Evolutionary conservation across 2,888 invertebrate genomes (phyloP), one percentile per base, ranked within the genome.

Genomic region (Coleophora deauratella): DNA sequence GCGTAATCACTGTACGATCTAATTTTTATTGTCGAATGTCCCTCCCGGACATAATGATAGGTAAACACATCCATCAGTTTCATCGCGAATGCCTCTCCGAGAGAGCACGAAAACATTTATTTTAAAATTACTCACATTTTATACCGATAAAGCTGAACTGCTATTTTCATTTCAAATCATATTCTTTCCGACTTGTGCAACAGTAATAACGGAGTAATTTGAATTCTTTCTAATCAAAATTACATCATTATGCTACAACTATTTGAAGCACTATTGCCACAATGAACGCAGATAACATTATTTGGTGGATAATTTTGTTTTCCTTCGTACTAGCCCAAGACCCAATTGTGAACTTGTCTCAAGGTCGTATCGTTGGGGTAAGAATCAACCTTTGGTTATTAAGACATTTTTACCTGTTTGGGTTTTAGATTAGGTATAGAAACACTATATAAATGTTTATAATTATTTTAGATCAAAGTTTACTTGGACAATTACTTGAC

Each of bases 291-390:
- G 31, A 34, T 42, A 2, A 15, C 12, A 34, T 33, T 30, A 33
- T 40, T 35, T 35, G 37, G 11, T 40, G 38, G 42, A 31, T 42
- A 37, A 14, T 45, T 11, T 14, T 38, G 14, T 38, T 42, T 10
- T 36, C 38, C 8, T 35, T 30, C 35, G 45, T 38, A 6, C 14
- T 40, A 37, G 42, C 74, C 27, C 87, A 87, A 61, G 87, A 88
- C 51, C 88, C 89, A 31, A 72, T 79, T 4, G 85, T 87, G 9
- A 80, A 77, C 53, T 65, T 89, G 45, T 78, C 84, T 30, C 89
- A 89, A 72, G 90, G 90, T 47, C 70, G 87, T 37, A 66, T 90
- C 35, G 79, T 87, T 47, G 90, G 90, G 68, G 90, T 90, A 75
- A 86, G 88, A 75, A 44, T 42, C 12, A 13, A n/a, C n/a, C n/a